Evolutionary conservation across 2,888 invertebrate genomes (phyloP).

Genomic region (Labia minor): DNA sequence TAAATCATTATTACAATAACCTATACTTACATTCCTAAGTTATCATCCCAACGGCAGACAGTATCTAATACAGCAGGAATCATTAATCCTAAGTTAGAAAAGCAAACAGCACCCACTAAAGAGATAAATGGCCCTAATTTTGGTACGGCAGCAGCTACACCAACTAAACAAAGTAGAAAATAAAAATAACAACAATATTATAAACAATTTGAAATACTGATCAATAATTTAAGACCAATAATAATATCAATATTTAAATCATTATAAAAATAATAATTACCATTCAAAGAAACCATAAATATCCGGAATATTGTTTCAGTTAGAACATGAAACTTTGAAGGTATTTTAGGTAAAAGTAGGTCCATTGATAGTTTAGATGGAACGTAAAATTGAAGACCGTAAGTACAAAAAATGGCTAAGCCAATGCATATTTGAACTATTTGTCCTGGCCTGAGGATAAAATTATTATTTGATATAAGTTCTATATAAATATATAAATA

Average conservation of each 20-base stretch:
- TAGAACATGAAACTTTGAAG: not conserved
- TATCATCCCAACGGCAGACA: not conserved
- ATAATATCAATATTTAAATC: not conserved
- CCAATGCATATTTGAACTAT: conserved; percentile 76
- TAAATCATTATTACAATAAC: too few species aligned
- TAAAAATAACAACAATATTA: not conserved
- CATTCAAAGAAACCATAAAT: not conserved
- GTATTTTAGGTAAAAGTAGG: not conserved
- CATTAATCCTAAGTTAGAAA: not conserved
- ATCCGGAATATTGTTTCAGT: not conserved
- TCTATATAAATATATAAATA: too few species aligned
- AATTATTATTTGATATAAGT: not conserved
- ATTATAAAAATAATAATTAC: not conserved
- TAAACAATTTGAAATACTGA: not conserved
- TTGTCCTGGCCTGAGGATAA: conserved; percentile 61
- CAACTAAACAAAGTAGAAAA: not conserved
- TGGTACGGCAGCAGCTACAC: not conserved
- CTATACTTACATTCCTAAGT: not conserved
- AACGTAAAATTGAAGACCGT: conserved; percentile 95
- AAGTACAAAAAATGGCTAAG: conserved; percentile 85
- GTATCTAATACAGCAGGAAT: not conserved
- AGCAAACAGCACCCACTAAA: not conserved
- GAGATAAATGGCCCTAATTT: not conserved
- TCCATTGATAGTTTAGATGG: not conserved
- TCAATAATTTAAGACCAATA: not conserved